Conservation (phyloP, 2,888 invertebrate genomes). For the Lasioglossum leucozonium region DNA sequence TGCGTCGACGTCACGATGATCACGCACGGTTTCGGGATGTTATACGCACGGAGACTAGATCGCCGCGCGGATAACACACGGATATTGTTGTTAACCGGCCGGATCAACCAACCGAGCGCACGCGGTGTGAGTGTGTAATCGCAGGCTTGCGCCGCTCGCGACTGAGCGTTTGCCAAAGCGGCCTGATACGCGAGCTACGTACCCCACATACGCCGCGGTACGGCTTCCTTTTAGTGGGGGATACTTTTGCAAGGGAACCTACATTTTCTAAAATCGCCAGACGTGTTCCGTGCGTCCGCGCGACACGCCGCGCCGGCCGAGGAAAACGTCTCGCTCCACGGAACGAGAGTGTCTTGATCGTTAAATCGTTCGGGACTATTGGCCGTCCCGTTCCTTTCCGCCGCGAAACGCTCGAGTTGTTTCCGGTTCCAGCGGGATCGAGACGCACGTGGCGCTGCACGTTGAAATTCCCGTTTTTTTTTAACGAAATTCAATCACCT, state of each 20-base stretch:
- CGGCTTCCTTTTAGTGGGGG: constrained; percentile 73
- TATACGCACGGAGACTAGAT: not conserved
- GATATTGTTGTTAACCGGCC: constrained; percentile 32
- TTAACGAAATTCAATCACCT: not conserved
- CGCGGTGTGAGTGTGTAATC: constrained; percentile 45
- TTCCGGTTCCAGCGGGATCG: not conserved
- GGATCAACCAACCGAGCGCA: constrained; percentile 11
- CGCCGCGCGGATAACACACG: not conserved
- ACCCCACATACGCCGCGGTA: constrained; percentile 69
- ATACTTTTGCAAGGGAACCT: constrained; percentile 65
- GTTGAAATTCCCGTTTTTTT: not conserved
- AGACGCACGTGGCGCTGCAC: not conserved
- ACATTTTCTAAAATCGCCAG: constrained; percentile 60
- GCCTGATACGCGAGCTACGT: constrained; percentile 76
- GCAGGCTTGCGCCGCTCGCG: constrained; percentile 73
- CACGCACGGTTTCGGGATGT: not conserved
- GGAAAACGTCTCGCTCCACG: not conserved
- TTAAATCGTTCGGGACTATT: constrained; percentile 3
- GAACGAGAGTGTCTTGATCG: not conserved
- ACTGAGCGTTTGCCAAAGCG: constrained; percentile 74
- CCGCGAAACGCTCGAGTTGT: not conserved
- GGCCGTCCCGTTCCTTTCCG: not conserved
- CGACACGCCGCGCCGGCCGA: not conserved
- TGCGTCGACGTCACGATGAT: not conserved
- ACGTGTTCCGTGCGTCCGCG: not conserved